Base-by-base conservation (phyloP, 1,140 invertebrate species). In the Thalassaphorura encarpata region DNA sequence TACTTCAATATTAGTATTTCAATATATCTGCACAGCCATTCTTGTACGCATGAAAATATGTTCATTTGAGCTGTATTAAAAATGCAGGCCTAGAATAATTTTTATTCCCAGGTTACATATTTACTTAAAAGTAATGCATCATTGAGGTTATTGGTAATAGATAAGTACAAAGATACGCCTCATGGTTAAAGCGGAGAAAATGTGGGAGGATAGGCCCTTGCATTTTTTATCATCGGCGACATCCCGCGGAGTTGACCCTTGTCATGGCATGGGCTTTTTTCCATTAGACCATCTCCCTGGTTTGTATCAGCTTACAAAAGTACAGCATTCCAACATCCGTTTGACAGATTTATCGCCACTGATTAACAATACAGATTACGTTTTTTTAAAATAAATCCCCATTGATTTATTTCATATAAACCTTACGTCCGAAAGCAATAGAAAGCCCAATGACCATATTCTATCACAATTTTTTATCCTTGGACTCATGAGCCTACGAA, bases 351-450 rank as follows among this genome's bases (percentile, higher is more conserved):
- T 65, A 65, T 65, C 60, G 63, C 63, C 63, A 62, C 61, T 65
- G 63, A 65, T 65, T 65, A 62, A 65, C 57, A 65, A 61, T 65
- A 65, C 63, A 62, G 63, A 65, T 65, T 65, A 56, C 60, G 54
- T 65, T 65, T 61, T n/a, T 64, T 65, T 60, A 62, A 65, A 65
- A 62, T 65, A 65, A 65, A 65, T 65, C 63, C 63, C 60, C 60
- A 65, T 65, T 65, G 63, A 65, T 65, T 65, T 65, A 65, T 65
- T 65, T 65, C 63, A 49, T 62, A 60, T 36, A 36, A 36, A 36
- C 33, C n/a, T 11, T n/a, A n/a, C 33, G 33, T n/a, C 11, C n/a
- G n/a, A 31, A 49, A 52, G 47, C 58, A 60, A 54, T 55, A 50
- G 47, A 61, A 54, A 61, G 46, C 54, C 60, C 51, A 57, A 57